phyloP scores from a whole-genome alignment of 2,888 invertebrate genomes.

The Allophyes oxyacanthae region DNA sequence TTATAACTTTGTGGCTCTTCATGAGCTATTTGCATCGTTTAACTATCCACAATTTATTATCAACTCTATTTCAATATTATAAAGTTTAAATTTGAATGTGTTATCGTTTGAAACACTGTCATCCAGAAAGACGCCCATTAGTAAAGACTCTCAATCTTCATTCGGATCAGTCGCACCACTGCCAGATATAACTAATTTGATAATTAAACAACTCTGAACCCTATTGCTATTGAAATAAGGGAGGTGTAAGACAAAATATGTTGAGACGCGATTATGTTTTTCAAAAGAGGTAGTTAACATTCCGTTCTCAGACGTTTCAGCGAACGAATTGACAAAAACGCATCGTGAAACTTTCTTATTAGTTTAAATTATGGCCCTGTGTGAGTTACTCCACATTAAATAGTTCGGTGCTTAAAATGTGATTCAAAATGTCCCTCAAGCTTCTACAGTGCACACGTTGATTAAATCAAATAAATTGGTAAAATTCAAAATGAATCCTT shows the following conservation, averaged over 20 bases:
- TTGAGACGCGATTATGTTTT: slow-evolving; percentile 72
- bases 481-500: slow-evolving; percentile 47
- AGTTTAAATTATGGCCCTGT: slow-evolving; percentile 76
- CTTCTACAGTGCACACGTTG: slow-evolving; percentile 57
- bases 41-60: slow-evolving; percentile 57
- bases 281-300: slow-evolving; percentile 83
- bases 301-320: slow-evolving; percentile 78
- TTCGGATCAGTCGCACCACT: slow-evolving; percentile 68
- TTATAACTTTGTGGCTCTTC: slow-evolving; percentile 80
- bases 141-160: slow-evolving; percentile 84
- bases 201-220: slow-evolving; percentile 60
- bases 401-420: slow-evolving; percentile 48
- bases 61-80: slow-evolving; percentile 35
- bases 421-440: slow-evolving; percentile 58
- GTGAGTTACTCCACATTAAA: slow-evolving; percentile 36
- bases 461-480: slow-evolving; percentile 25
- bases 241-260: slow-evolving; percentile 25
- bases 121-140: slow-evolving; percentile 87
- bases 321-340: slow-evolving; percentile 87
- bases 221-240: slow-evolving; percentile 53
- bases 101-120: slow-evolving; percentile 76
- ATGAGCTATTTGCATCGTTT: slow-evolving; percentile 87
- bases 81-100: slow-evolving; percentile 45
- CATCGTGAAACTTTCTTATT: slow-evolving; percentile 80
- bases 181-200: slow-evolving; percentile 69